Evolutionary conservation across 2,797 vertebrate genomes (phyloP), one percentile per base, ranked within the genome.

Genomic region (Bryconaethiops microstoma): DNA sequence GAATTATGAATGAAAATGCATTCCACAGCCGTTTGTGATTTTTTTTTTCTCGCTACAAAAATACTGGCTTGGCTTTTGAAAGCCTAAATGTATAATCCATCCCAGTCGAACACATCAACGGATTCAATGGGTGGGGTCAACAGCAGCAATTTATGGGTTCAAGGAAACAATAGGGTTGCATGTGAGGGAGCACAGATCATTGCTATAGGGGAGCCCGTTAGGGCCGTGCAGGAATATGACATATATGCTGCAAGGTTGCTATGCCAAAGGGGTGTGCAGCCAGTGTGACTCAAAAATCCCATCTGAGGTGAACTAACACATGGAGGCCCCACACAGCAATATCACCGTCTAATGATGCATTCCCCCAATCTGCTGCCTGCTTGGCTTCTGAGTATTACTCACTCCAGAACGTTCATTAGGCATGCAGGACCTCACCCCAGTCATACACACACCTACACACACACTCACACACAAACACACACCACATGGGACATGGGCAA

Each of bases 1-100:
- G 86, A 88, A 93, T 92, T 91, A 92, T 92, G 87, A 92, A 92
- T 91, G 86, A 82, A 76, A 80, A 73, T 72, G 42, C 69, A 84
- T 83, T 83, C 74, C 54, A 48, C 8, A 40, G 74, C 62, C 35
- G 82, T 79, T 75, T 74, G 55, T 64, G 21, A 60, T 7, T 75
- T 62, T 50, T 76, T 76, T 76, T 72, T 84, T 19, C 68, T 39
- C 1, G 12, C 65, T n/a, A 35, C 7, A 60, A 29, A 77, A 72
- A 78, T 42, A 35, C 2, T 8, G 12, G 21, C 78, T 73, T 88
- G 59, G 60, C 76, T 75, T 75, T 82, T 74, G 64, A 72, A 83
- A 77, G 57, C 64, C 54, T 40, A 76, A 48, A 55, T 2, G 55
- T 8, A 70, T 48, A 21, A 71, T 0, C n/a, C 25, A 5, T 62